Evolutionary conservation across 2,888 invertebrate species (phyloP).

Genomic region (Schizotus pectinicornis): DNA sequence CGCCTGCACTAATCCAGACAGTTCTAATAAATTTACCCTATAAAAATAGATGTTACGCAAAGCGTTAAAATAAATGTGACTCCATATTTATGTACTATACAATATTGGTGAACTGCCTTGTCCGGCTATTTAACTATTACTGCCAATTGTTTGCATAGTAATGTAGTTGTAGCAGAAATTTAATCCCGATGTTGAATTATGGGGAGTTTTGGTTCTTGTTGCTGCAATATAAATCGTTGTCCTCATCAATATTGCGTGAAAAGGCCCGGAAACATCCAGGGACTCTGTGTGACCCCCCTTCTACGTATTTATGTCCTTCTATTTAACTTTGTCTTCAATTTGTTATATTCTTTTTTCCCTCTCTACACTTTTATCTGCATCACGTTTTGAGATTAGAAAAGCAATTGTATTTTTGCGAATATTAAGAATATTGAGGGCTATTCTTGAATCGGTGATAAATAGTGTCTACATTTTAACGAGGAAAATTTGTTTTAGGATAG

Average conservation of each 20-base stretch:
- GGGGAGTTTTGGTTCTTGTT: background rate
- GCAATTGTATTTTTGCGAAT: too few relatives aligned
- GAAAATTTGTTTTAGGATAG: too few relatives aligned
- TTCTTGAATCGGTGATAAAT: too few relatives aligned
- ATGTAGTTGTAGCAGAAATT: constrained; percentile 6
- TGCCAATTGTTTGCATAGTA: constrained; percentile 1
- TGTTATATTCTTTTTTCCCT: too few relatives aligned
- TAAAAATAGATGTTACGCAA: constrained; percentile 16
- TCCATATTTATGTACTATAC: background rate
- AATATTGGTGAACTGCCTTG: constrained; percentile 13
- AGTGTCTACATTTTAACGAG: too few relatives aligned
- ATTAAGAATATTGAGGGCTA: too few relatives aligned
- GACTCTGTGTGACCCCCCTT: constrained; percentile 8
- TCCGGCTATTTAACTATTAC: background rate
- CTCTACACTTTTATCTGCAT: too few relatives aligned
- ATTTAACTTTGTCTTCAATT: constrained; percentile 8
- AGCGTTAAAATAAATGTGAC: constrained; percentile 16
- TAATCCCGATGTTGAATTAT: too few relatives aligned
- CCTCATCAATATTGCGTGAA: constrained; percentile 17
- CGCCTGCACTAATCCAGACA: too few relatives aligned
- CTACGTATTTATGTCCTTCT: constrained; percentile 7
- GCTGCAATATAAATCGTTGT: constrained; percentile 15
- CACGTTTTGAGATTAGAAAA: too few relatives aligned
- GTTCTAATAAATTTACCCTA: background rate
- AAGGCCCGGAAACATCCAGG: constrained; percentile 15